Evolutionary conservation across 2,113 vertebrate species (phyloP), one percentile per base, ranked within the genome.

Genomic region (Rhombomys opimus): DNA sequence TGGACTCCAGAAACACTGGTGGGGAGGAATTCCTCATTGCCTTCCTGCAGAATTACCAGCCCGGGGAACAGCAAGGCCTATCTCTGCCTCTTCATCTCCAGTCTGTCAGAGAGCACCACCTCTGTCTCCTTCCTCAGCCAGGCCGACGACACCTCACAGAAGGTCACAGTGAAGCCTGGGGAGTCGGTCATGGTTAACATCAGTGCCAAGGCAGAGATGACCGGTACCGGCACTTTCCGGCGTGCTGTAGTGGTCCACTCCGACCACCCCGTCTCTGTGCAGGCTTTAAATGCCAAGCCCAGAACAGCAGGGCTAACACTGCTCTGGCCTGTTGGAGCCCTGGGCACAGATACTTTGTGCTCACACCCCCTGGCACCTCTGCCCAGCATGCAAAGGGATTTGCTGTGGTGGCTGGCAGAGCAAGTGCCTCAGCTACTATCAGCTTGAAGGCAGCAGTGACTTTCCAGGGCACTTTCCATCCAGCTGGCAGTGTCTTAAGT

Each of bases 331-430:
- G 65, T 95, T 68, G 70, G 63, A 0, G 7, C 97, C 12, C 98
- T 99, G 97, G 99, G 99, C 32, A 98, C 95, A 0, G 98, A 99
- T 99, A 99, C 92, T 99, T 98, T 38, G 94, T 99, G 90, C 67
- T 99, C 87, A 99, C 99, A 2, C 98, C 99, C 4, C 0, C n/a
- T 0, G 67, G 57, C 22, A 8, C 76, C 0, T 94, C 98, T 0
- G 0, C 4, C 13, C 75, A 30, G 8, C n/a, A 97, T 2, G 76
- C 75, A 35, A 98, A 98, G 94, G 99, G 99, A 93, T 99, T 99
- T 88, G 96, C 99, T 5, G 93, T 99, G 91, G 98, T 98, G 94
- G 99, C 99, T 20, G 98, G 98, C 20, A 97, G 97, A 2, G 88
- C 96, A 0, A 87, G 52, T 0, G 98, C 99, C 86, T 90, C 52